Base-by-base conservation (phyloP, 2,113 vertebrate genomes). In the Thalassoma bifasciatum region DNA sequence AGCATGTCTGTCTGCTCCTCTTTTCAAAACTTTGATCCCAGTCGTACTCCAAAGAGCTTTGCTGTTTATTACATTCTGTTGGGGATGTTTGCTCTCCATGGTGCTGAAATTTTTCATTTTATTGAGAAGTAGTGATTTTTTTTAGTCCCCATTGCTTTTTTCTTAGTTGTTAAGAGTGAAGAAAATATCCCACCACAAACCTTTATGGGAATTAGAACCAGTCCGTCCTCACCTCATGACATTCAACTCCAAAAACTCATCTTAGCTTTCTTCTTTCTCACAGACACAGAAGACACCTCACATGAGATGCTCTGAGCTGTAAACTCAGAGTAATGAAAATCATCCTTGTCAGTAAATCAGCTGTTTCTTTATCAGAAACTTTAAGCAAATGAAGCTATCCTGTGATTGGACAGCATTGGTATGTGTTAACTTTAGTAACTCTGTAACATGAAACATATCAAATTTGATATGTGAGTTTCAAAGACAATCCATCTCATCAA, bases 71-170 rank as follows among this genome's bases (percentile, higher is more conserved):
- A 23, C 54, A 21, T 56, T 64, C 67, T 34, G 21, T 47, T 19
- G 0, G 37, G 30, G 7, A 14, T 36, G 58, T 78, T 76, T 76
- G 73, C 77, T 79, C 56, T 79, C 71, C 67, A 36, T 76, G 74
- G 77, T 83, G 44, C 82, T 81, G 75, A 79, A 83, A 26, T 46
- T 40, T 16, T 56, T 4, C 1, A 4, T 42, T 58, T 59, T 26
- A 37, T 57, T 64, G 5, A 60, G 17, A 60, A 42, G 17, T 5
- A n/a, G 8, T n/a, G 7, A 74, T 59, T 36, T 9, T 63, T 22
- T 60, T 24, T 42, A n/a, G 40, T 53, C 36, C 46, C 4, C n/a
- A 57, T 22, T 13, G 13, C 23, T 63, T 60, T 56, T 72, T 11
- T 36, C 19, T 10, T 5, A 59, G 13, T 30, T 26, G n/a, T n/a